These are phyloP conservation scores for Lepas anatifera DNA, from an alignment of 2,888 invertebrate genomes.

Conservation along the genomic window DNA sequence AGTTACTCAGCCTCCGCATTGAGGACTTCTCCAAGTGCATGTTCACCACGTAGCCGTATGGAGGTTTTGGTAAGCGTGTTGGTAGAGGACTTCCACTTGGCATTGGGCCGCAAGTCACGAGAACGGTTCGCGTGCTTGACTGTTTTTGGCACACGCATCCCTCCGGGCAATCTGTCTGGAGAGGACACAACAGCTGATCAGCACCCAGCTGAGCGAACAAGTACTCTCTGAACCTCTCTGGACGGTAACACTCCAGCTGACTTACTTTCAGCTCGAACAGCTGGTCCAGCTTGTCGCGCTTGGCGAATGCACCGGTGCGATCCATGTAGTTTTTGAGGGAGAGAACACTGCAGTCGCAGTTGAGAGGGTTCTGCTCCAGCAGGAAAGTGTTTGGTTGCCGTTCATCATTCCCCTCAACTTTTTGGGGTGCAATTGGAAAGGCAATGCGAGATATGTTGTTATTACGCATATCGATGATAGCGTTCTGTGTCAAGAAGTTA, in stretches of 20 bases:
- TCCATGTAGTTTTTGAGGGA: conserved; percentile 43
- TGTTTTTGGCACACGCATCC: background rate
- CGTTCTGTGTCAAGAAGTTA: conserved; percentile 32
- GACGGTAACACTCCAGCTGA: background rate
- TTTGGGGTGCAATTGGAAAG: background rate
- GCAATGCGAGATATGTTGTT: conserved; percentile 39
- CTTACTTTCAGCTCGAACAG: background rate
- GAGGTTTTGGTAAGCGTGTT: background rate
- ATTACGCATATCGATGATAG: conserved; percentile 41
- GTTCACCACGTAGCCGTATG: background rate
- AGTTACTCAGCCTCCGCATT: background rate
- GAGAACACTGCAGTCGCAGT: conserved; percentile 47
- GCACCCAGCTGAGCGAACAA: background rate
- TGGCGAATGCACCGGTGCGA: conserved; percentile 26
- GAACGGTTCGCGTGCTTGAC: background rate
- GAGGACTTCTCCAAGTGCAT: no score
- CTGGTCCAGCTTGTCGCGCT: background rate
- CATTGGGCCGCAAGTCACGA: background rate
- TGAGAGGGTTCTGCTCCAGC: conserved; percentile 46
- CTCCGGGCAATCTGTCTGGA: background rate
- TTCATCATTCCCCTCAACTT: background rate
- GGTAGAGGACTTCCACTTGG: background rate
- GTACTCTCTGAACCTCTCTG: background rate
- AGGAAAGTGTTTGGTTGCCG: conserved; percentile 22
- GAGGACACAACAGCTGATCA: conserved; percentile 12